A percentile compares a stretch with the other conserved stretches of the same genome.
Evolutionary conservation across 2,888 invertebrate genomes (phyloP).

Genomic region (Polyommatus icarus): DNA sequence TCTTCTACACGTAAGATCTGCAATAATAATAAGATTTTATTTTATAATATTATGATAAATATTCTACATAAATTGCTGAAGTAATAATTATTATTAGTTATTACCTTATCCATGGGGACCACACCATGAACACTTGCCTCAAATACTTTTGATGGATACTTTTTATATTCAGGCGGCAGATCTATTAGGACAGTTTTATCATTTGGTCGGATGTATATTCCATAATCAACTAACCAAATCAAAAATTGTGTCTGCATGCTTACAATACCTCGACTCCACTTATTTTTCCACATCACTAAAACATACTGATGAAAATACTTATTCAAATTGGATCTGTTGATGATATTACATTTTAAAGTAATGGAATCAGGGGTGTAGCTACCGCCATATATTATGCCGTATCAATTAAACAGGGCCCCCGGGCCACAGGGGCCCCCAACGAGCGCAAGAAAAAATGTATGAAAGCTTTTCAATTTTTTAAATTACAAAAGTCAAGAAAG

Average conservation of each 20-base stretch:
- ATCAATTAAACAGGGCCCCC: too few species aligned
- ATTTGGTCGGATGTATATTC: slow-evolving; percentile 50
- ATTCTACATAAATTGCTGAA: not conserved
- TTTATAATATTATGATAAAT: not conserved
- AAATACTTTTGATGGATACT: slow-evolving; percentile 57
- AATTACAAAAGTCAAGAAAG: too few species aligned
- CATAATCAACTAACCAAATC: slow-evolving; percentile 61
- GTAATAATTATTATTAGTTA: not conserved
- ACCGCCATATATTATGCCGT: too few species aligned
- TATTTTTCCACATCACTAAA: slow-evolving; percentile 54
- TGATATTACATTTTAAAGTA: not conserved
- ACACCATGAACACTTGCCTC: slow-evolving; percentile 63
- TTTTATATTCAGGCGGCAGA: slow-evolving; percentile 51
- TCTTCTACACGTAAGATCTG: slow-evolving; percentile 45
- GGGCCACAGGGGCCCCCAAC: too few species aligned
- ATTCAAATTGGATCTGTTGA: not conserved
- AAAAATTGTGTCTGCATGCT: slow-evolving; percentile 51
- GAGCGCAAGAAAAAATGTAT: too few species aligned
- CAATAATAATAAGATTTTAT: slow-evolving; percentile 6
- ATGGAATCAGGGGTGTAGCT: too few species aligned
- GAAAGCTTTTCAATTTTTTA: too few species aligned
- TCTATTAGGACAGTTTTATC: slow-evolving; percentile 50
- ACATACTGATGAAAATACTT: slow-evolving; percentile 51
- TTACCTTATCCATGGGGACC: slow-evolving; percentile 54
- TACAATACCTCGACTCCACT: slow-evolving; percentile 57